These are phyloP conservation scores for Cinclus mexicanus DNA, from an alignment of 2,113 vertebrate species.

Conservation along the genomic window DNA sequence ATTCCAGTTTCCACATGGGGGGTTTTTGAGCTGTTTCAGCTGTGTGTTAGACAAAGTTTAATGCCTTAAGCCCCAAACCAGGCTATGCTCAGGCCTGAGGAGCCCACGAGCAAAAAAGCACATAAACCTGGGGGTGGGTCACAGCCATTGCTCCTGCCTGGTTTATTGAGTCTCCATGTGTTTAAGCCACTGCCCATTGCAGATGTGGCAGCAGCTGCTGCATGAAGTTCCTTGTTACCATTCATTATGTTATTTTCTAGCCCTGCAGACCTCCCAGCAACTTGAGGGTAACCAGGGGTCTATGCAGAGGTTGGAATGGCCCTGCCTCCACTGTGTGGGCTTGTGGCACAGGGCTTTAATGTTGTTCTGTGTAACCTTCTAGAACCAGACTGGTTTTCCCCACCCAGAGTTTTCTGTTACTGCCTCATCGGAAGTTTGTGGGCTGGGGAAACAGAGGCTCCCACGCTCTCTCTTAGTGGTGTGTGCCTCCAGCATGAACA, in stretches of 20 bases:
- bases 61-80: neutral
- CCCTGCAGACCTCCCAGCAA: neutral
- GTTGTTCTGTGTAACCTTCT: neutral
- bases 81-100: neutral
- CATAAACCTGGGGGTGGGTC: fast-evolving
- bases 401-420: too few relatives aligned
- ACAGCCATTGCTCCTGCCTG: neutral
- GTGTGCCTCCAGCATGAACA: fast-evolving
- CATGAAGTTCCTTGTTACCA: fast-evolving
- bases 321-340: neutral
- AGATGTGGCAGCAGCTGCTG: neutral
- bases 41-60: fast-evolving
- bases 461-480: fast-evolving
- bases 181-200: fast-evolving
- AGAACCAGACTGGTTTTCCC: neutral
- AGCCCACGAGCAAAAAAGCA: neutral
- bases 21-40: neutral
- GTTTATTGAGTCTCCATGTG: fast-evolving
- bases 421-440: fast-evolving
- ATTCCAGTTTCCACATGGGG: neutral
- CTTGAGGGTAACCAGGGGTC: fast-evolving
- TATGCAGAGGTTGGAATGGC: fast-evolving
- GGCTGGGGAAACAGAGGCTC: neutral
- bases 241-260: neutral
- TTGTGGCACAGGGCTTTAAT: neutral